These are phyloP conservation scores for Zosterops hypoxanthus DNA, from an alignment of 2,113 vertebrate genomes.

Conservation along the genomic window DNA sequence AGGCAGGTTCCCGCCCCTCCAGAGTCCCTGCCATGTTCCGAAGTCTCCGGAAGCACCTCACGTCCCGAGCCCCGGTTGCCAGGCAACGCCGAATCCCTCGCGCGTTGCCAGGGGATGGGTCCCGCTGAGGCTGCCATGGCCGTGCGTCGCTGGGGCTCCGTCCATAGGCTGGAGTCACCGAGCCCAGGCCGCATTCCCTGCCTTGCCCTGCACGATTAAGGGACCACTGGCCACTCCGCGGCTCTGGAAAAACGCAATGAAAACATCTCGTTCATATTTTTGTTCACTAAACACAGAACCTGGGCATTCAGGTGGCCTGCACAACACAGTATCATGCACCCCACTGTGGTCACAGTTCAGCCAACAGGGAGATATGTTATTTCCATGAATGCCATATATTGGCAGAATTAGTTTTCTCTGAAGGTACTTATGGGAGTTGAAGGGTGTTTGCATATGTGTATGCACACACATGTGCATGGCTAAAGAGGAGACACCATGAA, in stretches of 20 bases:
- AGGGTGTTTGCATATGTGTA: rapidly evolving
- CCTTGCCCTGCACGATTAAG: rapidly evolving
- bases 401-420: not conserved
- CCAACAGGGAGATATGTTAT: not conserved
- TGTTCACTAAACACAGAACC: not conserved
- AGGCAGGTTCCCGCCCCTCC: not conserved
- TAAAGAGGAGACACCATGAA: not conserved
- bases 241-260: not conserved
- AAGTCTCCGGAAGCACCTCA: not conserved
- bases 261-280: not conserved
- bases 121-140: not conserved
- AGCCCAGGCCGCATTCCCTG: not conserved
- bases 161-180: rapidly evolving
- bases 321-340: rapidly evolving
- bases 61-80: not conserved
- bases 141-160: rapidly evolving
- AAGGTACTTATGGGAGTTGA: not conserved
- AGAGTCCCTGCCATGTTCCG: not conserved
- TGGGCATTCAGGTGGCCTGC: rapidly evolving
- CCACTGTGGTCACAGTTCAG: rapidly evolving
- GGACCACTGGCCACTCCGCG: rapidly evolving
- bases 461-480: rapidly evolving
- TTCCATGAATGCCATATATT: rapidly evolving
- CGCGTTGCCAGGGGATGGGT: not conserved
- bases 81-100: not conserved